phyloP scores from a whole-genome alignment of 2,888 invertebrate genomes.

The Drosophila rellima region DNA sequence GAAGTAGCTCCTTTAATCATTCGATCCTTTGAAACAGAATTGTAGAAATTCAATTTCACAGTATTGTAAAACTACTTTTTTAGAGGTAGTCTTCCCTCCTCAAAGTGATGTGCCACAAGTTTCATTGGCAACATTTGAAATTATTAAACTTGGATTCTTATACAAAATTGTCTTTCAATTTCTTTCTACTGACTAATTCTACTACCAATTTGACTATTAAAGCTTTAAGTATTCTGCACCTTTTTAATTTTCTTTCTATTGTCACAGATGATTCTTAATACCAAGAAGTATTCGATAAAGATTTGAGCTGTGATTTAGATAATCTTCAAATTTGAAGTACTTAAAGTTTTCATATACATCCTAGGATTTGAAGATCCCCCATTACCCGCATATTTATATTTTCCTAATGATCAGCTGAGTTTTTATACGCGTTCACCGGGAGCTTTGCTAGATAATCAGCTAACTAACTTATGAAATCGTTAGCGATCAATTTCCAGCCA shows the following conservation, averaged over 20 bases:
- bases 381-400: conserved; percentile 2
- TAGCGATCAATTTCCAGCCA: conserved; percentile 28
- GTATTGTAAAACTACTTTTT: neutral
- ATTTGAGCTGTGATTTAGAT: neutral
- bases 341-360: neutral
- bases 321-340: neutral
- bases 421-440: conserved; percentile 36
- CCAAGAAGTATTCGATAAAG: neutral
- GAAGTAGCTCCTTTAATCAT: neutral
- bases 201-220: too few species aligned
- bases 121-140: too few species aligned
- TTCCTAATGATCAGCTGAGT: conserved; percentile 24
- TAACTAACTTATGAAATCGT: conserved; percentile 32
- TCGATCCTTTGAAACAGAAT: neutral
- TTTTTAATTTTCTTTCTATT: neutral
- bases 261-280: neutral
- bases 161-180: too few species aligned
- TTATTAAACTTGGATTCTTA: too few species aligned
- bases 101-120: too few species aligned
- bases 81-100: too few species aligned
- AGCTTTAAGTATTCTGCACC: too few species aligned
- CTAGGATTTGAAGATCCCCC: neutral
- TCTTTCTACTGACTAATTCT: too few species aligned
- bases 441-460: conserved; percentile 39
- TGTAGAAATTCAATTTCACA: neutral